Percentiles rank a stretch among this genome's conserved stretches.
phyloP scores from a whole-genome alignment of 2,888 invertebrate genomes.

The Busseola fusca region DNA sequence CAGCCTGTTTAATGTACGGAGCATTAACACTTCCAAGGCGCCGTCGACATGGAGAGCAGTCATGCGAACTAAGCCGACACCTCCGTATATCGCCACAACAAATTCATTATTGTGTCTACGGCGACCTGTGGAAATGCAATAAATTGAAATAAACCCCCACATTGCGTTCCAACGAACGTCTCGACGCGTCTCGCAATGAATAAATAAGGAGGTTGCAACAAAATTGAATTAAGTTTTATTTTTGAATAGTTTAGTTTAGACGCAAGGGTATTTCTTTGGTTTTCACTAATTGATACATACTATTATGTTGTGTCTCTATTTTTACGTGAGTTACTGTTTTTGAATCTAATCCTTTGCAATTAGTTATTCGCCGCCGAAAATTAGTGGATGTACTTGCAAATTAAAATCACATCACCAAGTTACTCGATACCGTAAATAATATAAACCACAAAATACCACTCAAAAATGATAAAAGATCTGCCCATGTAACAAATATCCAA shows the following conservation, averaged over 20 bases:
- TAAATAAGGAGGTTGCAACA: constrained; percentile 48
- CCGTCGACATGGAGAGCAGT: constrained; percentile 18
- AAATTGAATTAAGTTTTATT: constrained; percentile 35
- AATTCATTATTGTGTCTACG: constrained; percentile 57
- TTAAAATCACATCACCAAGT: background rate
- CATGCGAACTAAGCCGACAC: constrained; percentile 46
- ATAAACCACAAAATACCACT: background rate
- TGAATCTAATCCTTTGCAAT: background rate
- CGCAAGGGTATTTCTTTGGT: background rate
- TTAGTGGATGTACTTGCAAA: background rate
- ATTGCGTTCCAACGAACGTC: constrained; percentile 56
- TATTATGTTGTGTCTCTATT: background rate
- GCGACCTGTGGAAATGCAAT: constrained; percentile 59
- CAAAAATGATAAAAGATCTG: constrained; percentile 23
- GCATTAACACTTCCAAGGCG: constrained; percentile 28
- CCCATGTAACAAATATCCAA: constrained; percentile 27
- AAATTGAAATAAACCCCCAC: constrained; percentile 63
- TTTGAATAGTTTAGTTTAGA: constrained; percentile 5
- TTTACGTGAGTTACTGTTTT: background rate
- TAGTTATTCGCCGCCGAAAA: background rate
- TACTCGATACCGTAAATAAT: background rate
- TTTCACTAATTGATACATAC: background rate
- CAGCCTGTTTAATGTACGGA: constrained; percentile 18
- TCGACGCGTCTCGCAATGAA: constrained; percentile 47
- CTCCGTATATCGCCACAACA: constrained; percentile 56